These are phyloP conservation scores for Drosophila ercepeae DNA, from an alignment of 1,140 invertebrate species.

Conservation along the genomic window DNA sequence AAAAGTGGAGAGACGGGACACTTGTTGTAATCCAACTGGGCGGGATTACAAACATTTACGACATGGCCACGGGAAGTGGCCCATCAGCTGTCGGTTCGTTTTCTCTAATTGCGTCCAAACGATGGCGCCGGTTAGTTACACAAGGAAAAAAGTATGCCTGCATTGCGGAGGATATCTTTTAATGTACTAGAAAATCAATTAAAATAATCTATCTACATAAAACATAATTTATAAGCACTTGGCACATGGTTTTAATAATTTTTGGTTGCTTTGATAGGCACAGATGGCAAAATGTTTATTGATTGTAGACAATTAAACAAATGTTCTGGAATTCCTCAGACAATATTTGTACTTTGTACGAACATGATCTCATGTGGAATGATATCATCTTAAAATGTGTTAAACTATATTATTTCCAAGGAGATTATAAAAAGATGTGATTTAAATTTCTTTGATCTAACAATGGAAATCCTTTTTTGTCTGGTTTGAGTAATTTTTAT, in stretches of 20 bases:
- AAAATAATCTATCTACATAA: neutral
- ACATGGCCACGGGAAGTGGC: constrained; percentile 28
- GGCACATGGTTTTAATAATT: neutral
- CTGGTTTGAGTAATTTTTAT: too few relatives aligned
- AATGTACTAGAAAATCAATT: neutral
- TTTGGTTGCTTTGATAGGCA: neutral
- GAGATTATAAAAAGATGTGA: neutral
- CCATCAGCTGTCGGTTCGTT: constrained; percentile 20
- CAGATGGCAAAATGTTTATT: neutral
- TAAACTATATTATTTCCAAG: neutral
- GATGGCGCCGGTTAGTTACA: constrained; percentile 42
- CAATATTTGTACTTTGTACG: neutral
- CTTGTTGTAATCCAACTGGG: constrained; percentile 54
- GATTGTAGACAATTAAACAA: neutral
- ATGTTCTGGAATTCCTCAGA: neutral
- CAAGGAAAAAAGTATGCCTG: neutral
- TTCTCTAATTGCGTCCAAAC: constrained; percentile 40
- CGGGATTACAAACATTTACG: constrained; percentile 32
- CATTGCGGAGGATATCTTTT: neutral
- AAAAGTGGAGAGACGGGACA: constrained; percentile 37
- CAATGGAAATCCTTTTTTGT: neutral
- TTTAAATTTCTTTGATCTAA: neutral
- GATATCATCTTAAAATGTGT: neutral
- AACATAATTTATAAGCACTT: neutral
- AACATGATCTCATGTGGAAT: neutral